These are phyloP conservation scores for Aplidium turbinatum DNA, from an alignment of 23 tunicate genomes.

Conservation along the genomic window DNA sequence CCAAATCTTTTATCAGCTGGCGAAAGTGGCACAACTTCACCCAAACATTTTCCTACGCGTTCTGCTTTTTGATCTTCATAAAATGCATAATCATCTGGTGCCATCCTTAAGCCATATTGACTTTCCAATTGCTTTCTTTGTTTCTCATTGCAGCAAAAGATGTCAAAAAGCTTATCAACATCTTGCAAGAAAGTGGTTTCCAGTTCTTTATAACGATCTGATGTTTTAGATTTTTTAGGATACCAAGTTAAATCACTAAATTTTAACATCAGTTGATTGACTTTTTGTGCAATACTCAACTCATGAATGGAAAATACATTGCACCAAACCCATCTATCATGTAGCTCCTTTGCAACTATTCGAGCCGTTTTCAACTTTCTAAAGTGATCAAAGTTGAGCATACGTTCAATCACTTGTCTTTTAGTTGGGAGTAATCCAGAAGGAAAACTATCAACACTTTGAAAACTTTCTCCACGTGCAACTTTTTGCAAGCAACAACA, in stretches of 20 bases:
- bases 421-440: constrained; percentile 4
- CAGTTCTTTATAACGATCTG: neutral
- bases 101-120: neutral
- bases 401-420: neutral
- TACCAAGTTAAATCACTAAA: constrained; percentile 12
- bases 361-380: neutral
- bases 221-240: constrained; percentile 1
- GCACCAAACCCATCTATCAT: constrained; percentile 26
- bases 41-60: neutral
- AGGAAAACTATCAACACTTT: neutral
- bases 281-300: neutral
- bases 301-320: neutral
- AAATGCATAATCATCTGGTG: constrained; percentile 1
- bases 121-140: constrained; percentile 11
- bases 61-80: constrained; percentile 25
- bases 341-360: constrained; percentile 11
- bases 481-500: neutral
- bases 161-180: neutral
- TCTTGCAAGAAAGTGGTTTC: neutral
- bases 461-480: neutral
- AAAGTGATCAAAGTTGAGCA: neutral
- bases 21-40: neutral
- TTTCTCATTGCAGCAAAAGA: neutral
- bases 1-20: constrained; percentile 2
- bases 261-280: constrained; percentile 7